These are phyloP conservation scores for Anguilla anguilla DNA, from an alignment of 2,797 vertebrate species.

Conservation along the genomic window DNA sequence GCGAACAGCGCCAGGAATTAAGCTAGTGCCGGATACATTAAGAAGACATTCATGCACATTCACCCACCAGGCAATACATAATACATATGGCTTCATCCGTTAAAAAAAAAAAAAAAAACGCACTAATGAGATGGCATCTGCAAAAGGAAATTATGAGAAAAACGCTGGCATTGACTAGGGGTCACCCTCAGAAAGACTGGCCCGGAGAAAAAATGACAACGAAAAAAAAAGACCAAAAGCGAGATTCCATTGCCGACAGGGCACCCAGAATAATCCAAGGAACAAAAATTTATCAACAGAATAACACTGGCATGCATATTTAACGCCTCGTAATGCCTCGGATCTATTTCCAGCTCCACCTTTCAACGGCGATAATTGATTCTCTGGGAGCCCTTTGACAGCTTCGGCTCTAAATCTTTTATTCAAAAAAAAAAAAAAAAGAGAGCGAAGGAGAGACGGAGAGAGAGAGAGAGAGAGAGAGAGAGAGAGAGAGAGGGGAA, in stretches of 20 bases:
- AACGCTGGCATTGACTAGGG: neutral
- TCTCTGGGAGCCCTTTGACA: neutral
- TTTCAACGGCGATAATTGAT: neutral
- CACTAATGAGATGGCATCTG: neutral
- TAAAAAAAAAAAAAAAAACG: neutral
- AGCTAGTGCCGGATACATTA: neutral
- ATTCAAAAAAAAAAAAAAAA: neutral
- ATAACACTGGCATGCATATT: conserved; percentile 8
- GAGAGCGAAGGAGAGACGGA: neutral
- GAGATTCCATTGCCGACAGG: neutral
- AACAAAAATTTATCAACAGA: neutral
- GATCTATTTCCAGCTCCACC: conserved; percentile 12
- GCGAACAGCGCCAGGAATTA: neutral
- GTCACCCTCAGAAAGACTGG: neutral
- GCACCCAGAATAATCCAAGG: neutral
- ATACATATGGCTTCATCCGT: neutral
- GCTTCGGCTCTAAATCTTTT: neutral
- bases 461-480: neutral
- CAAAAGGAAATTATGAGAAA: neutral
- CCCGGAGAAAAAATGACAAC: neutral
- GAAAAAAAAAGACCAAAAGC: neutral
- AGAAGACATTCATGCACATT: neutral
- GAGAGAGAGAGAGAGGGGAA: neutral
- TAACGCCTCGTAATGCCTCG: neutral
- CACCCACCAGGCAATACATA: neutral